These are phyloP conservation scores for Colaptes auratus DNA, from an alignment of 2,113 vertebrate genomes.

Conservation along the genomic window DNA sequence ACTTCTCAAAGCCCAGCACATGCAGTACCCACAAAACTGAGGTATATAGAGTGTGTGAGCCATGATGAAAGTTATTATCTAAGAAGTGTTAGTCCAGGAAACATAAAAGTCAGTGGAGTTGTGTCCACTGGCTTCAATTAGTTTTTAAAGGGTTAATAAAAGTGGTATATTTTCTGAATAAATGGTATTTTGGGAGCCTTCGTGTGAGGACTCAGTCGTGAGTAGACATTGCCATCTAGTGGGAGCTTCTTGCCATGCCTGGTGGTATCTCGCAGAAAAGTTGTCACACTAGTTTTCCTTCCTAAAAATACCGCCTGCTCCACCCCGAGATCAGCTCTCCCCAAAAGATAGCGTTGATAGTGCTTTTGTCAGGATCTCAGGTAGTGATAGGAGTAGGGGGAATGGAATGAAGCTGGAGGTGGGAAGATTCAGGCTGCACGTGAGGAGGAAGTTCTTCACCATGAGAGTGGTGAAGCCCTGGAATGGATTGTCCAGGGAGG, in stretches of 20 bases:
- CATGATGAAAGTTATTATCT: not conserved
- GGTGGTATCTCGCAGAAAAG: not conserved
- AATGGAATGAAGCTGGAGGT: no score
- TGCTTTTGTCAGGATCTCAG: no score
- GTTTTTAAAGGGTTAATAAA: not conserved
- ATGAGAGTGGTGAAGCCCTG: no score
- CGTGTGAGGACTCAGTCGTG: not conserved
- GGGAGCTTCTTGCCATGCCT: not conserved
- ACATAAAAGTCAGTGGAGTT: not conserved
- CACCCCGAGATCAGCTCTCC: rapidly evolving
- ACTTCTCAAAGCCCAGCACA: not conserved
- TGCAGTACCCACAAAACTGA: not conserved
- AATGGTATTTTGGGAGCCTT: not conserved
- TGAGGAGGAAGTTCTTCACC: no score
- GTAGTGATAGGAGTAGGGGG: no score
- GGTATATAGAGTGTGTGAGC: not conserved
- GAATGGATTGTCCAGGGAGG: no score
- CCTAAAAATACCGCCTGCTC: not conserved
- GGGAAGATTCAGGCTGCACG: no score
- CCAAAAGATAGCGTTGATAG: not conserved
- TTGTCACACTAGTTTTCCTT: rapidly evolving
- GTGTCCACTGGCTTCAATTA: not conserved
- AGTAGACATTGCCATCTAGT: constrained; percentile 73
- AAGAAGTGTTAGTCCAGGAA: not conserved
- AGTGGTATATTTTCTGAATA: not conserved